These are phyloP conservation scores for Pantala flavescens DNA, from an alignment of 1,140 invertebrate species.

Conservation along the genomic window DNA sequence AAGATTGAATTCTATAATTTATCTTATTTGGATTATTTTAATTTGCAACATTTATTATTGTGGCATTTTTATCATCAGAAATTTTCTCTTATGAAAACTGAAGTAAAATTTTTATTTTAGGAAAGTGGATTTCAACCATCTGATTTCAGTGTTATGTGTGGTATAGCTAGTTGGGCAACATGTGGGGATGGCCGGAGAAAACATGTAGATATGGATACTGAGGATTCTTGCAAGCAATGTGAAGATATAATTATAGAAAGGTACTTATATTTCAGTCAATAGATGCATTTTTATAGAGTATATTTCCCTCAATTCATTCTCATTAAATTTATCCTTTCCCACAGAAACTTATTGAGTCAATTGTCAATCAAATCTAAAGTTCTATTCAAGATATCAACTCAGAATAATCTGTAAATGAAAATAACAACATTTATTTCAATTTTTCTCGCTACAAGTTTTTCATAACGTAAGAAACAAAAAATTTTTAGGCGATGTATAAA, in stretches of 20 bases:
- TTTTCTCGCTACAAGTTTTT: too few relatives aligned
- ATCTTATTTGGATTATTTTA: too few relatives aligned
- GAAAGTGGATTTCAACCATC: constrained; percentile 42
- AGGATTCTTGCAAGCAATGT: neutral
- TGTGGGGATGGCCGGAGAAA: constrained; percentile 49
- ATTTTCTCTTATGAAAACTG: neutral
- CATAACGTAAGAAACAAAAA: too few relatives aligned
- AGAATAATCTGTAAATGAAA: too few relatives aligned
- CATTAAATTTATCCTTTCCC: too few relatives aligned
- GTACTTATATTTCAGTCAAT: neutral
- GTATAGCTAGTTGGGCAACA: constrained; percentile 74
- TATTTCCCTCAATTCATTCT: too few relatives aligned
- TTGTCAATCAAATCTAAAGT: neutral
- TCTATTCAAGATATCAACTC: too few relatives aligned
- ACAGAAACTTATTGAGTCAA: too few relatives aligned
- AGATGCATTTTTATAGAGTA: neutral
- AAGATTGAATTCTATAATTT: too few relatives aligned
- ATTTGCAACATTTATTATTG: too few relatives aligned
- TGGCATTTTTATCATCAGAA: neutral
- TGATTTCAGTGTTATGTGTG: constrained; percentile 66
- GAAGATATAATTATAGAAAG: neutral
- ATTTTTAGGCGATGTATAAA: too few relatives aligned
- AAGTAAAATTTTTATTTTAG: constrained; percentile 28
- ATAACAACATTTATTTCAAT: too few relatives aligned
- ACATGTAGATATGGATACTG: neutral